Conservation (phyloP, 35 echinoderm and acorn worm species). For the Hemicentrotus pulcherrimus region DNA sequence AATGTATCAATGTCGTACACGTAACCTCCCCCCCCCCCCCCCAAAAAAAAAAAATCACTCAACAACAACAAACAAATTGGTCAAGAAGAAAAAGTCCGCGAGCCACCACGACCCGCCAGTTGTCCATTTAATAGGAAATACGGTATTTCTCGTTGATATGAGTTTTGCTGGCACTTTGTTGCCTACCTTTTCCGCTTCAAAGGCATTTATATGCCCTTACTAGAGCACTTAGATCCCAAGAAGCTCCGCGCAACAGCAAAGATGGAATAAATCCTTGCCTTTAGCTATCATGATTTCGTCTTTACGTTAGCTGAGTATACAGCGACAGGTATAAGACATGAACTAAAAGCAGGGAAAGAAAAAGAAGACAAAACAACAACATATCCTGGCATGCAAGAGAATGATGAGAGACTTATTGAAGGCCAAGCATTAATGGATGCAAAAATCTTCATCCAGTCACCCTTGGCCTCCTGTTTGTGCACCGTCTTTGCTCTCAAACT, state of each 20-base stretch:
- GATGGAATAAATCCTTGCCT: neutral
- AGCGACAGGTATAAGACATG: neutral
- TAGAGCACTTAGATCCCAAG: neutral
- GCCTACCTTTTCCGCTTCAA: neutral
- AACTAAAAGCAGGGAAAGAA: neutral
- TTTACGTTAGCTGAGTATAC: neutral
- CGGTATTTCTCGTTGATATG: neutral
- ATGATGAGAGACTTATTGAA: neutral
- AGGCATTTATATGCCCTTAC: neutral
- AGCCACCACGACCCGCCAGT: neutral
- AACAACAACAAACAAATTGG: neutral
- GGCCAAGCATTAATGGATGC: neutral
- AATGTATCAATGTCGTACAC: neutral
- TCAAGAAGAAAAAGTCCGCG: neutral
- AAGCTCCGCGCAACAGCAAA: neutral
- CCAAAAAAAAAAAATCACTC: neutral
- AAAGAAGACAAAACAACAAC: neutral
- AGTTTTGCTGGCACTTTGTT: neutral
- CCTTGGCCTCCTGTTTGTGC: too few relatives aligned
- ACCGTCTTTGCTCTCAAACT: too few relatives aligned
- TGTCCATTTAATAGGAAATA: neutral
- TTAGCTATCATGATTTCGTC: neutral
- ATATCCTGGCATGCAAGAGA: neutral
- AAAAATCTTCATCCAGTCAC: neutral
- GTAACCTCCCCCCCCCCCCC: neutral